Evolutionary conservation across 2,797 vertebrate species (phyloP), one percentile per base, ranked within the genome.

Genomic region (Hoplostethus atlanticus): DNA sequence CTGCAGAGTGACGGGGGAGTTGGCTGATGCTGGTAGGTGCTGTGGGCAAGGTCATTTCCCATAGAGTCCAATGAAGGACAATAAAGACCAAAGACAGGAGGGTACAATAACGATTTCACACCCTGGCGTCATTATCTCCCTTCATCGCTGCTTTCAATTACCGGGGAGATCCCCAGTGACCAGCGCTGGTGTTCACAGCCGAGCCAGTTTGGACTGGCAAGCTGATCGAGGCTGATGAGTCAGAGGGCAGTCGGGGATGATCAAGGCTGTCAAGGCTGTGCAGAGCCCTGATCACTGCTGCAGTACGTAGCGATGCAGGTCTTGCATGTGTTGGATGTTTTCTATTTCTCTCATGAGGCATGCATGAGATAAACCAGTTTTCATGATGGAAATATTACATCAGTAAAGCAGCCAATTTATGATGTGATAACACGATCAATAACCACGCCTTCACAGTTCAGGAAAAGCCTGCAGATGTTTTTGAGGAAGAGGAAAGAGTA

Each of bases 181-280:
- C 21, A 64, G 30, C 28, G 61, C 54, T 38, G 75, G 31, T 8
- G 9, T 36, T 4, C 38, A 40, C 38, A 10, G 38, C 38, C 47
- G 50, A 58, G 69, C 58, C 38, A 16, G 0, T 3, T 42, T 61
- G 71, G 68, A 71, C 63, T 0, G 6, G 59, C 60, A 10, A 65
- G 30, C 68, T 81, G 76, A 63, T 85, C 74, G 80, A 44, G 58
- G 60, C 68, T 51, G 74, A 65, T 74, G 80, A 82, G 69, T 76
- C 77, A 80, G 75, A 75, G 68, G 76, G 46, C 9, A 40, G 5
- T 0, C 6, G 17, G 56, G 36, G 12, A 6, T 6, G 53, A 74
- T 73, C 78, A 63, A 79, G 78, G 80, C 76, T 57, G 48, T 75
- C 70, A 21, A 21, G 21, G 1, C 21, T 21, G 21, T 69, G 57